Conservation (phyloP, 64 coral and sea anemone genomes). For the Catalaphyllia jardinei region DNA sequence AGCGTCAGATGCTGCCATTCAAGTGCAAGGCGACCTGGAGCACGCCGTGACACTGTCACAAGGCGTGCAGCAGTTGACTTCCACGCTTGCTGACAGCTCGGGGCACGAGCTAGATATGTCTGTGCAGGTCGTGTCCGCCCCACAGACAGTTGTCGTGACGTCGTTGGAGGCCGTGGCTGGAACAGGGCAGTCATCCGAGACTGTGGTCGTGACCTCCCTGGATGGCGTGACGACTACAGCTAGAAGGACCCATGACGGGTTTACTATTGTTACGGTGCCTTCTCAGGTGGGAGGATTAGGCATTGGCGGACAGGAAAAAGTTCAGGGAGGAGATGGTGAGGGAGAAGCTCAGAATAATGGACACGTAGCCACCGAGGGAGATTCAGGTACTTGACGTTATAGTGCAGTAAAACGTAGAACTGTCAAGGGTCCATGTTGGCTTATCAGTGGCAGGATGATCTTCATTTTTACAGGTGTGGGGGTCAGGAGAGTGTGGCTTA, state of each 20-base stretch:
- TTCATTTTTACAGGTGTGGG: no score
- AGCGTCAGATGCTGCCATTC: conserved; percentile 91
- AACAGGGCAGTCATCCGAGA: conserved; percentile 54
- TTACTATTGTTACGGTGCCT: conserved; percentile 55
- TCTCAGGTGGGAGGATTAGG: conserved; percentile 46
- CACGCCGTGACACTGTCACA: conserved; percentile 78
- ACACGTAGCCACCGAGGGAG: conserved; percentile 3
- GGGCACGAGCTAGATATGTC: conserved; percentile 75
- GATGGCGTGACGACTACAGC: conserved; percentile 56
- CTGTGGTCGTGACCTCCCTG: conserved; percentile 50
- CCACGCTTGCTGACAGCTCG: conserved; percentile 59
- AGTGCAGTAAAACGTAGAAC: no score
- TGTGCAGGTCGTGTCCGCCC: conserved; percentile 62
- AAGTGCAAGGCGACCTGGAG: conserved; percentile 70
- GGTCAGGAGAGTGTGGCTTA: no score
- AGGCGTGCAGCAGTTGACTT: conserved; percentile 57
- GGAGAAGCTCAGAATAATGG: conserved; percentile 20
- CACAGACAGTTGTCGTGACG: conserved; percentile 90
- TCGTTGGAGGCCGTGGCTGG: conserved; percentile 73
- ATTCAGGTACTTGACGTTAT: conserved; percentile 3
- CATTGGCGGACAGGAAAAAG: conserved; percentile 60
- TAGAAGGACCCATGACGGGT: conserved; percentile 50
- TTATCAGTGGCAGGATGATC: no score
- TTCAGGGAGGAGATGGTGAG: conserved; percentile 38
- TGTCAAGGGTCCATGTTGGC: no score